A percentile compares a stretch with the other conserved stretches of the same genome.
These are phyloP conservation scores for Enteromius argenteus DNA, from an alignment of 2,797 vertebrate genomes.

Conservation along the genomic window DNA sequence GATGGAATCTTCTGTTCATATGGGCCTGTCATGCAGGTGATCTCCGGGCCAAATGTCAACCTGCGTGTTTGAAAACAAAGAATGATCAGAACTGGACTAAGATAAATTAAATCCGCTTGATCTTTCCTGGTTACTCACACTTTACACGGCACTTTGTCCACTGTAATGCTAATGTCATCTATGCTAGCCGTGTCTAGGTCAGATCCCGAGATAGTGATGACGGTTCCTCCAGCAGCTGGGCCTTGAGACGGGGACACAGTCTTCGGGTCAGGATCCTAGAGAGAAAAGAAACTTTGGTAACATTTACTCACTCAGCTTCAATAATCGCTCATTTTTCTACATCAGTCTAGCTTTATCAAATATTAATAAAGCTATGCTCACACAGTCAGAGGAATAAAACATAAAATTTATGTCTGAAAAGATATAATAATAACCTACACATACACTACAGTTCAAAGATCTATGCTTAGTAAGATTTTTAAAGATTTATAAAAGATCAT, in stretches of 20 bases:
- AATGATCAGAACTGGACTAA: conserved; percentile 40
- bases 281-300: not conserved
- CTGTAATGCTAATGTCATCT: conserved; percentile 82
- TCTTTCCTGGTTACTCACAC: conserved; percentile 80
- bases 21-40: conserved; percentile 75
- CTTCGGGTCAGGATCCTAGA: conserved; percentile 83
- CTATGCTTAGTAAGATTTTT: not conserved
- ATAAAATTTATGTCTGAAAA: not conserved
- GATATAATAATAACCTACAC: not conserved
- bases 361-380: not conserved
- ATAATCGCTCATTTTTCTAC: not conserved
- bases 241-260: conserved; percentile 71
- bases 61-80: conserved; percentile 65
- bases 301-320: not conserved
- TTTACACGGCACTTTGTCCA: conserved; percentile 81
- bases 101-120: not conserved
- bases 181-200: conserved; percentile 86
- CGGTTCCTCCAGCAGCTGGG: conserved; percentile 85
- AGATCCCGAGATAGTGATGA: conserved; percentile 84
- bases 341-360: not conserved
- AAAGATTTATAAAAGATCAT: not conserved
- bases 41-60: conserved; percentile 67
- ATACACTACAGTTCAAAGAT: not conserved
- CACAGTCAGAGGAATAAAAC: not conserved
- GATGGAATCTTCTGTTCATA: conserved; percentile 69